phyloP scores from a whole-genome alignment of 1,140 invertebrate genomes.

The Rhyacophila brunnea region DNA sequence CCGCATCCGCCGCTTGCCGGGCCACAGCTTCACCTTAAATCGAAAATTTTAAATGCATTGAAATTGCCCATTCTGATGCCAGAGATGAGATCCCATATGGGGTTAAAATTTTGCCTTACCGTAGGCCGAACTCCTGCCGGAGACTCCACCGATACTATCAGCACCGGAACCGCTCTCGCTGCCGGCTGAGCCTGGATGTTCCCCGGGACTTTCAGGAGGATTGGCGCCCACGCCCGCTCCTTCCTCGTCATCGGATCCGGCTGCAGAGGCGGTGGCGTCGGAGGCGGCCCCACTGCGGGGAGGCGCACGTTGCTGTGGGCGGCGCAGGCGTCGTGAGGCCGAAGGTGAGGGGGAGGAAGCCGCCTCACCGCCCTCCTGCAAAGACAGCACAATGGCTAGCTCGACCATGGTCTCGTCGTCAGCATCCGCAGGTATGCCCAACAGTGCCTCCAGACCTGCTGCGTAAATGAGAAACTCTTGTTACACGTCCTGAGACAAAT shows the following conservation, averaged over 20 bases:
- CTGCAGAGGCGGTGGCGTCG: conserved; percentile 44
- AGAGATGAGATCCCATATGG: no score
- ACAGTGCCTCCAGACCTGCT: conserved; percentile 76
- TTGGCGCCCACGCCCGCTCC: conserved; percentile 89
- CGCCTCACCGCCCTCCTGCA: conserved; percentile 68
- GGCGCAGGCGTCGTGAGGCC: conserved; percentile 53
- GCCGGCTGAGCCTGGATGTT: conserved; percentile 66
- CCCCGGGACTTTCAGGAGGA: conserved; percentile 73
- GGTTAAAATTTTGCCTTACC: no score
- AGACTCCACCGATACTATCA: conserved; percentile 88
- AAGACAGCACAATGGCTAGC: conserved; percentile 89
- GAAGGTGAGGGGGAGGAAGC: conserved; percentile 38
- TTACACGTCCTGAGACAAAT: no score
- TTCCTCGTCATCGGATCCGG: conserved; percentile 88
- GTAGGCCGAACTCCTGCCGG: conserved; percentile 86
- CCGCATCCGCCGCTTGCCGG: not conserved
- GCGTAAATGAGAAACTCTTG: conserved; percentile 31
- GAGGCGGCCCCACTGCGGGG: conserved; percentile 32
- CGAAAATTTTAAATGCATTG: no score
- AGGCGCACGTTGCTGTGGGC: conserved; percentile 41
- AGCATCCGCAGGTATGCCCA: conserved; percentile 87
- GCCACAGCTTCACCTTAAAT: not conserved
- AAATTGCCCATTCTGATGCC: no score
- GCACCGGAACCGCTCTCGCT: conserved; percentile 88
- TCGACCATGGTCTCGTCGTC: conserved; percentile 97